phyloP scores from a whole-genome alignment of 2,113 vertebrate genomes.

The Cyrtonyx montezumae region DNA sequence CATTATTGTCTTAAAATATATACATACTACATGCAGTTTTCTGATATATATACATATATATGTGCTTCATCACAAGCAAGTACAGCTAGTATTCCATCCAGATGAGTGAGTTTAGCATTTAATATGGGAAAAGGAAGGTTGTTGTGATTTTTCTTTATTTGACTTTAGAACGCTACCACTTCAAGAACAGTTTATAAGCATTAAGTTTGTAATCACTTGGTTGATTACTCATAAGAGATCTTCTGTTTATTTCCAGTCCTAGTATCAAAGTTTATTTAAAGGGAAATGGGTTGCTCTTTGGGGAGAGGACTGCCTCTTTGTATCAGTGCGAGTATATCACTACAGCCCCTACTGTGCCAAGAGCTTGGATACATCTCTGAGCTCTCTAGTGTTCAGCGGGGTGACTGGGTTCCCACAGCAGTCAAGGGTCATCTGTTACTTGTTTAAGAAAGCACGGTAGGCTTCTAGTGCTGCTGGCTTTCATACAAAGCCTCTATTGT shows the following conservation, averaged over 20 bases:
- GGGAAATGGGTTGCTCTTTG: fast-evolving
- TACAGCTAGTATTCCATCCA: background rate
- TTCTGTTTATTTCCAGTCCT: background rate
- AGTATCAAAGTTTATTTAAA: background rate
- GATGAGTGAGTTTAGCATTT: background rate
- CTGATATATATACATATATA: background rate
- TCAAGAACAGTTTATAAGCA: background rate
- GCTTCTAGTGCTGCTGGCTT: background rate
- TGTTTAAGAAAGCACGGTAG: background rate
- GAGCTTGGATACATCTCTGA: background rate
- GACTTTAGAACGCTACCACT: background rate
- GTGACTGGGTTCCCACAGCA: background rate
- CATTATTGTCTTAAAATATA: background rate
- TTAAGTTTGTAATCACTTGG: background rate
- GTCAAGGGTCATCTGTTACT: background rate
- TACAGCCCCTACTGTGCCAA: fast-evolving
- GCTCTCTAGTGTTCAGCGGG: background rate
- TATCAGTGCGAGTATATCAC: background rate
- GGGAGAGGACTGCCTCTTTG: background rate
- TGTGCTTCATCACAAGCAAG: background rate
- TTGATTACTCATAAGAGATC: background rate
- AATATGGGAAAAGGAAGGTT: background rate
- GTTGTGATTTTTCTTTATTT: background rate
- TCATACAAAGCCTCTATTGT: background rate
- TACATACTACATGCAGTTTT: background rate